Percentiles rank a stretch among this genome's conserved stretches.
Conservation (phyloP, 2,888 invertebrate species). For the Embidobia sp. region DNA sequence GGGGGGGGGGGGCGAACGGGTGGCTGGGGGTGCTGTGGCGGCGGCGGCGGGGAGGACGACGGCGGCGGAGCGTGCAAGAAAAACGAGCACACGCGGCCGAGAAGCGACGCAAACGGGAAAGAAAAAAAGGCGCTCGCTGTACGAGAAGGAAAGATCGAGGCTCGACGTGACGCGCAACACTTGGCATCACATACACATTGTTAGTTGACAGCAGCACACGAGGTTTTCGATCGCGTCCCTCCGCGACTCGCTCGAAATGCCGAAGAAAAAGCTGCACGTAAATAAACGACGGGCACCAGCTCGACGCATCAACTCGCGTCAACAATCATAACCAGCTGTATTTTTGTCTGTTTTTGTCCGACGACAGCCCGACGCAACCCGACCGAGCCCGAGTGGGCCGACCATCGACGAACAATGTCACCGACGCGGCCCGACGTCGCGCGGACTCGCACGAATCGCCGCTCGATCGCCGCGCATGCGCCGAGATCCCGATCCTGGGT, state of each 20-base stretch:
- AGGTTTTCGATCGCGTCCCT: not conserved
- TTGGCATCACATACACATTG: conserved; percentile 63
- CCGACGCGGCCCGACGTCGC: conserved; percentile 32
- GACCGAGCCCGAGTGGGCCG: conserved; percentile 47
- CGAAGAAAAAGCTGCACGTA: conserved; percentile 67
- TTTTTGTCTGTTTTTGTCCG: conserved; percentile 64
- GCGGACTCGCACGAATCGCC: too few relatives aligned
- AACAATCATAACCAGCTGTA: conserved; percentile 71
- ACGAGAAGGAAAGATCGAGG: conserved; percentile 67
- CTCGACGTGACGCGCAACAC: conserved; percentile 65
- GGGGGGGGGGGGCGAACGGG: too few relatives aligned
- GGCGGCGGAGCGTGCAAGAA: not conserved
- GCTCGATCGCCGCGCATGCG: conserved; percentile 34
- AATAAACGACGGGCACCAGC: conserved; percentile 69
- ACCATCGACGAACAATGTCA: conserved; percentile 52
- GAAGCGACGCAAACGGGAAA: conserved; percentile 18
- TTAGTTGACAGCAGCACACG: conserved; percentile 51
- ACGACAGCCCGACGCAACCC: conserved; percentile 31
- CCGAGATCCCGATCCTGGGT: not conserved
- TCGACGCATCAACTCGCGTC: conserved; percentile 73
- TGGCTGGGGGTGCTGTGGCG: too few relatives aligned
- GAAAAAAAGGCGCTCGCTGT: conserved; percentile 69
- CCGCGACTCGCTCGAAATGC: conserved; percentile 63
- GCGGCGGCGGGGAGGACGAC: too few relatives aligned
- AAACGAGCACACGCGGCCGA: conserved; percentile 3